Base-by-base conservation (phyloP, 2,888 invertebrate species). In the Hoplodrina blanda region DNA sequence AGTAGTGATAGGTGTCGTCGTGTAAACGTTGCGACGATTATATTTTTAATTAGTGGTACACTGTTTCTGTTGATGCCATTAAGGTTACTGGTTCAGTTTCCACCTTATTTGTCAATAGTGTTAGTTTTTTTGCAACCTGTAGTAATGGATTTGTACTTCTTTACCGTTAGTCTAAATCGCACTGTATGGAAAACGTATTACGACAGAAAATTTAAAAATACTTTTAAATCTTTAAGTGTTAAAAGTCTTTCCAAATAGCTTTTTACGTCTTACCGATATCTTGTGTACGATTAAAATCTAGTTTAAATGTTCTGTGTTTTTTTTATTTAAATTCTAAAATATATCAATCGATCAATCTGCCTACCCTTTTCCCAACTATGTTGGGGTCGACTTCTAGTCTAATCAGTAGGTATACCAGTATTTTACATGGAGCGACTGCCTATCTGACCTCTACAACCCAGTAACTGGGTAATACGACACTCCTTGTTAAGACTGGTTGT, bases 1-100 rank as follows among this genome's bases (percentile, higher is more conserved):
- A 17, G 1, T 2, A 37, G 2, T 37, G 62, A 63, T 8, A 53
- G 44, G n/a, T 52, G 46, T 11, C 19, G 37, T 5, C 61, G 49
- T 7, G 19, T 81, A n/a, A 30, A 66, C n/a, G 46, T 81, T 2
- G 55, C 65, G 8, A 78, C 82, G 0, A n/a, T 62, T 1, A 70
- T 81, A 33, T 81, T 81, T 17, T 63, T 75, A 17, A 46, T 81
- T 3, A 72, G 68, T 49, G 80, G 80, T 4, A 6, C 46, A 6
- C 15, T 59, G 4, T 65, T 69, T 54, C 25, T 80, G 6, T 10
- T 69, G 1, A 11, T 78, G 15, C 53, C 61, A 0, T 44, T 78
- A 33, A 11, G 3, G 15, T 2, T 1, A 0, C 20, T 17, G 1
- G 4, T 41, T 3, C 0, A 0, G 0, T 60, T 78, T 19, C 70